Conservation (phyloP, 2,888 invertebrate species). For the Heliconius cydno region DNA sequence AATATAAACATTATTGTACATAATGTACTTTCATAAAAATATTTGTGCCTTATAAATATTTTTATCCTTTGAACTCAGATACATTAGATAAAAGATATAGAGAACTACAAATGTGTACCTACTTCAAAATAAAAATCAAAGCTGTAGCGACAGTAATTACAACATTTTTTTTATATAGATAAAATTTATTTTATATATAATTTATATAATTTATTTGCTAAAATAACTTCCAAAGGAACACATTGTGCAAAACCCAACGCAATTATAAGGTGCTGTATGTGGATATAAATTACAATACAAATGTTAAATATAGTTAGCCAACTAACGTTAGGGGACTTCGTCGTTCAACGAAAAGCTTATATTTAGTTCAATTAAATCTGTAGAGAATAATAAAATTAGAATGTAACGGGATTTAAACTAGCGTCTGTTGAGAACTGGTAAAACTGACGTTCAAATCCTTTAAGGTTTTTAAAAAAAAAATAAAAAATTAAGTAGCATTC, state of each 20-base stretch:
- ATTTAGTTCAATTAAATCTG: not conserved
- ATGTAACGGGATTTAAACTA: no score
- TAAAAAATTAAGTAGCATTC: no score
- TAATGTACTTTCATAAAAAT: not conserved
- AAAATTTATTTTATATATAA: no score
- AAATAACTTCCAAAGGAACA: not conserved
- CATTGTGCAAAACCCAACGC: slow-evolving; percentile 20
- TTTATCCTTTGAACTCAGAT: no score
- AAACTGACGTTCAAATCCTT: no score
- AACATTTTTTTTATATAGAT: no score
- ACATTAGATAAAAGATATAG: no score
- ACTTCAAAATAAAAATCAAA: not conserved
- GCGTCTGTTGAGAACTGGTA: no score
- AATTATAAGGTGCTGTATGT: slow-evolving; percentile 42
- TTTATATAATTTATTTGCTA: not conserved
- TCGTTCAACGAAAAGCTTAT: slow-evolving; percentile 2
- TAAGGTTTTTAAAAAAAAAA: no score
- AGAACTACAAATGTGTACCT: no score
- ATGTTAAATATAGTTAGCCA: slow-evolving; percentile 59
- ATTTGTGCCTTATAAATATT: not conserved
- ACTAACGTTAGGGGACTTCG: not conserved
- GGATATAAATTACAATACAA: slow-evolving; percentile 60
- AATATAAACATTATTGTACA: no score
- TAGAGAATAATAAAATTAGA: not conserved
- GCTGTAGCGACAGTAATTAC: not conserved